Conservation (phyloP, 2,113 vertebrate genomes). For the rat (Rattus norvegicus) region GRCr8 NC_086034.1:87186501-87187000, state of each 20-base stretch:
- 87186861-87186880: slow-evolving; percentile 49
- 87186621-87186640: slow-evolving; percentile 65
- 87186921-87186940: slow-evolving; percentile 34
- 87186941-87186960: slow-evolving; percentile 16
- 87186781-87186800: slow-evolving; percentile 70
- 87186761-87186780: not conserved
- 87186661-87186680: slow-evolving; percentile 69
- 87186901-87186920: slow-evolving; percentile 44
- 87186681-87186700: slow-evolving; percentile 59
- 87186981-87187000: slow-evolving; percentile 32
- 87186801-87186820: slow-evolving; percentile 64
- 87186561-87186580: slow-evolving; percentile 34
- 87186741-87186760: slow-evolving; percentile 41
- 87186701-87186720: slow-evolving; percentile 70
- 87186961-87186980: not conserved
- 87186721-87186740: not conserved
- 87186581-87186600: slow-evolving; percentile 43
- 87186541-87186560: not conserved
- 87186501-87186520: not conserved
- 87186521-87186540: not conserved
- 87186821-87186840: slow-evolving; percentile 66
- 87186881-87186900: slow-evolving; percentile 8
- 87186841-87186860: slow-evolving; percentile 39
- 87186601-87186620: slow-evolving; percentile 53
- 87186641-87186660: slow-evolving; percentile 62